Evolutionary conservation across 2,113 vertebrate species (phyloP).

Genomic region (Lasiurus cinereus): DNA sequence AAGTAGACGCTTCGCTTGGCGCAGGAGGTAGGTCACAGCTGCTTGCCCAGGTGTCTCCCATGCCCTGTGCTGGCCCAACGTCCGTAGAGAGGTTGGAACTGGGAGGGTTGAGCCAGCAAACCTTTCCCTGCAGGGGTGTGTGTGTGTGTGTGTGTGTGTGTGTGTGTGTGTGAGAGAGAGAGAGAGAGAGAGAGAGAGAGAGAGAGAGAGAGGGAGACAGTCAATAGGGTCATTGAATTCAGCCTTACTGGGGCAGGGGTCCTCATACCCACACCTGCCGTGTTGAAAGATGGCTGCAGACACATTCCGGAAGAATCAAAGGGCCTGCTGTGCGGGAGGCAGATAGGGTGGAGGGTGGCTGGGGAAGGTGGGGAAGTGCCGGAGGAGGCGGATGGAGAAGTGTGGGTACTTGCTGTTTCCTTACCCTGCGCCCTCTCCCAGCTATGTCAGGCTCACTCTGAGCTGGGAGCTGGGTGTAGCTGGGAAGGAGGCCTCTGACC

Average conservation of each 20-base stretch:
- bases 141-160: neutral
- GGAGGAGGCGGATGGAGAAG: neutral
- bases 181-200: too few species aligned
- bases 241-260: neutral
- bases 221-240: neutral
- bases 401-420: neutral
- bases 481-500: neutral
- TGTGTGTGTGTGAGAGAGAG: neutral
- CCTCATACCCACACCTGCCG: neutral
- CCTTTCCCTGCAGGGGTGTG: neutral
- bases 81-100: neutral
- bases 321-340: neutral
- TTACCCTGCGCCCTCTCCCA: neutral
- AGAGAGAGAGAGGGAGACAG: neutral
- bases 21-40: neutral
- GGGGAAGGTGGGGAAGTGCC: neutral
- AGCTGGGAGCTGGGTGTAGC: neutral
- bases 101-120: neutral
- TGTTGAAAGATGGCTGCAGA: neutral
- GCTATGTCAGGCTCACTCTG: neutral
- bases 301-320: constrained; percentile 49
- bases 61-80: neutral
- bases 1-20: neutral
- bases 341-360: neutral
- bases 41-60: neutral